Evolutionary conservation across 1,140 invertebrate genomes (phyloP), one percentile per base, ranked within the genome.

Genomic region (Hesperophylax magnus): DNA sequence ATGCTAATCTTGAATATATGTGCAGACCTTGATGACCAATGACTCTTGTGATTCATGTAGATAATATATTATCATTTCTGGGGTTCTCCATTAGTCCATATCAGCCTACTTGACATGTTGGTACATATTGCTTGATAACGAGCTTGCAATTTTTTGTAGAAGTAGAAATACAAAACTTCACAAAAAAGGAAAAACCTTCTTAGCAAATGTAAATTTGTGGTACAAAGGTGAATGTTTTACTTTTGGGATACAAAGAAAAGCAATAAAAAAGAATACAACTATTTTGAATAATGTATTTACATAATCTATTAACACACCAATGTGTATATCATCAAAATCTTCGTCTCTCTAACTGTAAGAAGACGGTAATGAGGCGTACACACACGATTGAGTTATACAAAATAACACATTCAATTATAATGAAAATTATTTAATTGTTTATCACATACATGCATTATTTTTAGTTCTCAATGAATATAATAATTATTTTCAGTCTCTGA

Each of bases 401-500:
- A 72, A 72, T 72, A 72, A 72, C 69, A 72, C 52, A 15, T 72
- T 53, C 47, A 67, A 34, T 34, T 67, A 24, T 52, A 53, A 69
- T 52, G 39, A 52, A 52, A 53, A 72, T 53, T 72, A 72, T 56
- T 72, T 71, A 20, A 72, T 54, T 22, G 11, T 24, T 72, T 72
- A 72, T 72, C 69, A 72, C 69, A 72, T 22, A 72, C 69, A 72
- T 72, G 11, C 20, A 71, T 47, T 47, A 72, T 54, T 53, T 72
- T 72, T 56, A 72, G 69, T 54, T 72, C 17, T 72, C 69, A 3
- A 56, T 72, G 69, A 53, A 72, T 72, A 72, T 72, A 72, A 72
- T 22, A 72, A 72, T 72, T 72, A 72, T 27, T 72, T 54, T 72
- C 69, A 72, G 69, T 72, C 69, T 72, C 69, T 72, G 47, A 72